Percentiles rank a stretch among this genome's conserved stretches.
These are phyloP conservation scores for Nemoura dubitans DNA, from an alignment of 2,888 invertebrate genomes.

Conservation along the genomic window DNA sequence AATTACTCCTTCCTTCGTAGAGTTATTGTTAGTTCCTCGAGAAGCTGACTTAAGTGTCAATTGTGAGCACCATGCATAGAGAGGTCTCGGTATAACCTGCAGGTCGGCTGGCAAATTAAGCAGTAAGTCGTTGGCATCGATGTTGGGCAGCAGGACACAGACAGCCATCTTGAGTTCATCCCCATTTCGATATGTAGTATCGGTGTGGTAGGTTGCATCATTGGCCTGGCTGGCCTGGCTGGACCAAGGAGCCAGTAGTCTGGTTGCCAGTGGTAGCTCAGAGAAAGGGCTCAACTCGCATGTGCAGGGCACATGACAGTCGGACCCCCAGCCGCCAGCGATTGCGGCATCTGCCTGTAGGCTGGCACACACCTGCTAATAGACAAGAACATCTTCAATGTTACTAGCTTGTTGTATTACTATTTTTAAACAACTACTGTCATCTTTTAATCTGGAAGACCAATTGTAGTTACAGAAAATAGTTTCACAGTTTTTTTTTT, in stretches of 20 bases:
- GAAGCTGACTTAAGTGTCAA: not conserved
- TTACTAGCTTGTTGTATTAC: too few species aligned
- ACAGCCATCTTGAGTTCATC: constrained; percentile 64
- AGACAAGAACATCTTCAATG: too few species aligned
- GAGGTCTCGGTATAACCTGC: constrained; percentile 57
- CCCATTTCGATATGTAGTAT: constrained; percentile 53
- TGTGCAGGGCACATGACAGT: constrained; percentile 65
- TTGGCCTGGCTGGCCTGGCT: constrained; percentile 55
- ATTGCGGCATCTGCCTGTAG: too few species aligned
- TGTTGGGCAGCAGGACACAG: constrained; percentile 64
- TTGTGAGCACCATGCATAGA: too few species aligned
- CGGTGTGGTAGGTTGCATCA: constrained; percentile 56
- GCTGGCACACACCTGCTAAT: too few species aligned
- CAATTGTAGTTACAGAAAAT: too few species aligned
- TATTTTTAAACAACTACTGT: too few species aligned
- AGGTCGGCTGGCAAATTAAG: constrained; percentile 62
- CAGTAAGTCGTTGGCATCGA: constrained; percentile 60
- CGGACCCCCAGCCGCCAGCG: constrained; percentile 56
- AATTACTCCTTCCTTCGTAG: not conserved
- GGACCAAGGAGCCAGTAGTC: constrained; percentile 57
- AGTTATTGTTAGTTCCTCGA: constrained; percentile 20
- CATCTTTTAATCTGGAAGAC: too few species aligned
- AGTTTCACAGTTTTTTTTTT: too few species aligned
- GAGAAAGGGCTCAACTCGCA: constrained; percentile 66
- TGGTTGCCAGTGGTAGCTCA: constrained; percentile 64